Conservation (phyloP, 2,113 vertebrate species). For the Erpornis zantholeuca region DNA sequence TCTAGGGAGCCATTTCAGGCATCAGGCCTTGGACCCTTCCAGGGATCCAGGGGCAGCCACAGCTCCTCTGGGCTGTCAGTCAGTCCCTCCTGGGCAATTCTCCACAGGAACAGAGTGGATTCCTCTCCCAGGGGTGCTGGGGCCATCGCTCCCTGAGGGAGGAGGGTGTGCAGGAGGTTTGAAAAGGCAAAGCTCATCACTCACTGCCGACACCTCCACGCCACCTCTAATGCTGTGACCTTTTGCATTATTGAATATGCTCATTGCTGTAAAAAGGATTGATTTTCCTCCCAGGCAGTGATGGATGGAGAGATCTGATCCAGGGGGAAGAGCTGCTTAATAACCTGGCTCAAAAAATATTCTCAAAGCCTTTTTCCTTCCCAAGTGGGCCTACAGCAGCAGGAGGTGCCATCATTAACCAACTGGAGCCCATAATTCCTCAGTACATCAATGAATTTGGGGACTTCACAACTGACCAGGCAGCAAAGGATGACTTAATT, state of each 20-base stretch:
- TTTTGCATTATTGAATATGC: neutral
- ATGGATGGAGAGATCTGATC: neutral
- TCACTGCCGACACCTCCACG: neutral
- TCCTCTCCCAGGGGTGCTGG: neutral
- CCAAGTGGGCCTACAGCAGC: neutral
- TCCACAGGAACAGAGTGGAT: fast-evolving
- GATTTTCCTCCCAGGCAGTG: neutral
- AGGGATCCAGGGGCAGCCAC: neutral
- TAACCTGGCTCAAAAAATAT: neutral
- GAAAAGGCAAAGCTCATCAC: neutral
- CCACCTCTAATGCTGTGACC: neutral
- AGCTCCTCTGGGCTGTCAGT: neutral
- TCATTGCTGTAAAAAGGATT: neutral
- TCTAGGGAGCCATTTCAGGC: no score
- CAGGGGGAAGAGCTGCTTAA: neutral
- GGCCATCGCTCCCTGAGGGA: neutral
- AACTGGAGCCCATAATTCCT: neutral
- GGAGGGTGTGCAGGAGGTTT: neutral
- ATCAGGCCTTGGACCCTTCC: neutral
- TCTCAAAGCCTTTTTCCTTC: neutral
- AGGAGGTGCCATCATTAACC: neutral
- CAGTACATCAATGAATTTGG: neutral
- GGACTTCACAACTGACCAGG: neutral
- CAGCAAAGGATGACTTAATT: neutral
- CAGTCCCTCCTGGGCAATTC: neutral